phyloP scores from a whole-genome alignment of 1,140 invertebrate genomes.

The Phthorimaea operculella region DNA sequence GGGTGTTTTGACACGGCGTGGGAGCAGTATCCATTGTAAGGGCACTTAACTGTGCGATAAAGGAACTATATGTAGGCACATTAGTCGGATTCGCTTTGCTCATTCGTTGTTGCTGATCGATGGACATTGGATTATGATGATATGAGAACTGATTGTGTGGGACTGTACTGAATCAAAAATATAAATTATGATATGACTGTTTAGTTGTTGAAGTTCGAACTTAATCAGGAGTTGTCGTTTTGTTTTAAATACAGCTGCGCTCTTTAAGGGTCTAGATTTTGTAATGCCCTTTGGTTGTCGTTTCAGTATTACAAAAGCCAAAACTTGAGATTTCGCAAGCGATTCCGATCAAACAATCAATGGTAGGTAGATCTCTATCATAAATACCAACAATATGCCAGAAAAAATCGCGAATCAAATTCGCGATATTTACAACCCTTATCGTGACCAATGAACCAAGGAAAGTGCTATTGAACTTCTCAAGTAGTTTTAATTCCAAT shows the following conservation, averaged over 20 bases:
- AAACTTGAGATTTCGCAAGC: neutral
- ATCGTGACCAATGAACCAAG: slow-evolving; percentile 45
- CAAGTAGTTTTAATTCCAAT: slow-evolving; percentile 29
- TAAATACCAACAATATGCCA: slow-evolving; percentile 4
- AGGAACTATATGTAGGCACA: slow-evolving; percentile 62
- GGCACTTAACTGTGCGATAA: slow-evolving; percentile 64
- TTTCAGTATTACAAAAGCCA: neutral
- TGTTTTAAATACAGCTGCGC: neutral
- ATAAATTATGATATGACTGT: neutral
- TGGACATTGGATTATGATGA: slow-evolving; percentile 65
- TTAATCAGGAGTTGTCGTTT: no score
- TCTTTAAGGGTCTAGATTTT: neutral
- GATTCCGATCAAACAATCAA: neutral
- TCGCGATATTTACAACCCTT: slow-evolving; percentile 29
- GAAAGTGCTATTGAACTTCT: slow-evolving; percentile 49
- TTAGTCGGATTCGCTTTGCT: slow-evolving; percentile 64
- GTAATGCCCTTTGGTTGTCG: neutral
- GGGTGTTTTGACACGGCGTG: slow-evolving; percentile 64
- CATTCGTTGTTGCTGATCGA: slow-evolving; percentile 58
- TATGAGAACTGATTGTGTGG: slow-evolving; percentile 44
- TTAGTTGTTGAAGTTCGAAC: no score
- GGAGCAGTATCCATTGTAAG: slow-evolving; percentile 57
- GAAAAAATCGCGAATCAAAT: slow-evolving; percentile 16
- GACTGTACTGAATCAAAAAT: neutral
- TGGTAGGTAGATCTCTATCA: slow-evolving; percentile 27